Evolutionary conservation across 2,113 vertebrate genomes (phyloP).

Genomic region (Crotalus horridus): DNA sequence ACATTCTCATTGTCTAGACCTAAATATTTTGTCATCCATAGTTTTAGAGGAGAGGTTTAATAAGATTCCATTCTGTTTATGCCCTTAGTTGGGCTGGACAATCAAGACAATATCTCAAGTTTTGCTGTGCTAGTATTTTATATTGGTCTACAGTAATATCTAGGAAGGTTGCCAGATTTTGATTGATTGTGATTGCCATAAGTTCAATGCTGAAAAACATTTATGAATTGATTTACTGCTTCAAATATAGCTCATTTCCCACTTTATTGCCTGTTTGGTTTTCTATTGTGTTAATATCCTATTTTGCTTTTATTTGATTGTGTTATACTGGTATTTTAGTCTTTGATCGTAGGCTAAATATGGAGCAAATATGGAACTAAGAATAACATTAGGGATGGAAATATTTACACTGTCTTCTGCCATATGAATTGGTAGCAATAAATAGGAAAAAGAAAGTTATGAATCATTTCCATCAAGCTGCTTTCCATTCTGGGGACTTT

Average conservation of each 20-base stretch:
- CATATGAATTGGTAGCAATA: neutral
- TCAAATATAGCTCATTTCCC: neutral
- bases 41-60: neutral
- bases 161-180: neutral
- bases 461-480: constrained; percentile 17
- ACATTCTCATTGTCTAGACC: neutral
- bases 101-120: neutral
- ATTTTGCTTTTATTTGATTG: neutral
- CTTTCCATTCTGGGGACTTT: neutral
- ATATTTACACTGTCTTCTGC: neutral
- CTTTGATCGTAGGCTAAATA: neutral
- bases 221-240: neutral
- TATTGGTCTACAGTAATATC: neutral
- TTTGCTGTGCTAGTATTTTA: neutral
- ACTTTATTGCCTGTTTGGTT: neutral
- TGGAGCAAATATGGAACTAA: neutral
- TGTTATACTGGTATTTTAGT: neutral
- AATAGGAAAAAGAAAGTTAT: constrained; percentile 17
- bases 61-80: neutral
- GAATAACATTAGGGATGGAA: neutral
- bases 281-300: neutral
- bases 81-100: neutral
- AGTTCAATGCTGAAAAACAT: neutral
- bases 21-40: neutral
- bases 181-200: neutral